These are phyloP conservation scores for Pyrocoelia pectoralis DNA, from an alignment of 2,888 invertebrate genomes.

Conservation along the genomic window DNA sequence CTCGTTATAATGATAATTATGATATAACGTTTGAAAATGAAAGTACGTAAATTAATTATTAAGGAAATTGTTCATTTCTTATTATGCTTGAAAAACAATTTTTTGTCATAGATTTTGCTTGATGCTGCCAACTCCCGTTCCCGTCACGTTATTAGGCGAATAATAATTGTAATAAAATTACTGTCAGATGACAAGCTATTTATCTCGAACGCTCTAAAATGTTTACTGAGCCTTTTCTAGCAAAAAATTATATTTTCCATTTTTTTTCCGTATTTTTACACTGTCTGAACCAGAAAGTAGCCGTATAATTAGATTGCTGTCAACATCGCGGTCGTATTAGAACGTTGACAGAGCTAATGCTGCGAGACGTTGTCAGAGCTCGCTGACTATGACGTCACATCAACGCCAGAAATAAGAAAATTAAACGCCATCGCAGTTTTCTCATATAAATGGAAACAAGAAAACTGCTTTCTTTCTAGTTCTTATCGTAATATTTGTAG, in stretches of 20 bases:
- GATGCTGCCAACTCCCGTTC: no score
- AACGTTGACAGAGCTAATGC: conserved; percentile 38
- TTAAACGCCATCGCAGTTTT: conserved; percentile 29
- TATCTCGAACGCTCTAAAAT: neutral
- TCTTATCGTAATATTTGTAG: neutral
- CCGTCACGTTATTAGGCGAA: no score
- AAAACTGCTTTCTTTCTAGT: neutral
- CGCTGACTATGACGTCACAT: conserved; percentile 30
- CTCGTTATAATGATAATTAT: no score
- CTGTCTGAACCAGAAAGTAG: conserved; percentile 37
- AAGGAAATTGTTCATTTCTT: no score
- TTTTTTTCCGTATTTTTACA: conserved; percentile 30
- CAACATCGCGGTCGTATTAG: conserved; percentile 40
- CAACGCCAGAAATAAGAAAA: conserved; percentile 34
- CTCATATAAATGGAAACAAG: conserved; percentile 32
- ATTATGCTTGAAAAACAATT: no score
- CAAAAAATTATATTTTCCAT: conserved; percentile 5
- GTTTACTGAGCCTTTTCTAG: neutral
- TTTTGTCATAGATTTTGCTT: no score
- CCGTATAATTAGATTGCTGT: conserved; percentile 43
- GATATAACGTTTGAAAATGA: no score
- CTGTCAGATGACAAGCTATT: neutral
- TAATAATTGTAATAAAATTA: neutral
- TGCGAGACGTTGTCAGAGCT: conserved; percentile 34
- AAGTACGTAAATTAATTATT: no score